Evolutionary conservation across 2,797 vertebrate genomes (phyloP).

Genomic region (Bradypodion pumilum): DNA sequence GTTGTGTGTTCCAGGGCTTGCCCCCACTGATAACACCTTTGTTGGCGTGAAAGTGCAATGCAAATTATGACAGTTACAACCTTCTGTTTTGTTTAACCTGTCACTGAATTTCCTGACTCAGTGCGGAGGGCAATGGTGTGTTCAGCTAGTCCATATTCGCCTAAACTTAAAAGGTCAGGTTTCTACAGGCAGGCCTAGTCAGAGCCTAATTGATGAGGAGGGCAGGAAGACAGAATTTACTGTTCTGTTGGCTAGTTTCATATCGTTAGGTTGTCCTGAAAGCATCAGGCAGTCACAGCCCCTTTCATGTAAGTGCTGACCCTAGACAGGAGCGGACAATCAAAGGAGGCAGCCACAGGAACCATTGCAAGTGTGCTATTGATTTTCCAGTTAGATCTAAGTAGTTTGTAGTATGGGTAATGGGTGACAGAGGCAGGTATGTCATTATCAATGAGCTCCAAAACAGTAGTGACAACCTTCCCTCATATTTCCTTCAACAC

Average conservation of each 20-base stretch:
- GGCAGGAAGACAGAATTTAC: constrained; percentile 85
- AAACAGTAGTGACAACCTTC: constrained; percentile 85
- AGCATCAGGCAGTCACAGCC: constrained; percentile 89
- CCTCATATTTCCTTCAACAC: constrained; percentile 88
- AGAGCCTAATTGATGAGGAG: constrained; percentile 87
- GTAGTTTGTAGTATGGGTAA: constrained; percentile 98
- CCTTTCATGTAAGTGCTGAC: constrained; percentile 91
- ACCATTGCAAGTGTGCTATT: constrained; percentile 91
- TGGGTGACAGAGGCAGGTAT: constrained; percentile 95
- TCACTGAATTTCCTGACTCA: constrained; percentile 86
- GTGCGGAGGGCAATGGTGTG: constrained; percentile 80
- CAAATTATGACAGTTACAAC: constrained; percentile 89
- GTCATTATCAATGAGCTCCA: constrained; percentile 98
- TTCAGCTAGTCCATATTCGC: constrained; percentile 83
- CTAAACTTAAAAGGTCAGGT: constrained; percentile 85
- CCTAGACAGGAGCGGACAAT: constrained; percentile 89
- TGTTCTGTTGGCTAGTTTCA: constrained; percentile 86
- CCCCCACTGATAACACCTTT: constrained; percentile 86
- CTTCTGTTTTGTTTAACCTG: constrained; percentile 89
- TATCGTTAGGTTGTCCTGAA: constrained; percentile 90
- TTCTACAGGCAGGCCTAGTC: constrained; percentile 84
- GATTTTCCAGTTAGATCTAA: constrained; percentile 99
- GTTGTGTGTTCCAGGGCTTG: constrained; percentile 85
- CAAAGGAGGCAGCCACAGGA: constrained; percentile 87
- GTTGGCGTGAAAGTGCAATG: constrained; percentile 87